Evolutionary conservation across 2,888 invertebrate genomes (phyloP).

Genomic region (Lithosia quadra): DNA sequence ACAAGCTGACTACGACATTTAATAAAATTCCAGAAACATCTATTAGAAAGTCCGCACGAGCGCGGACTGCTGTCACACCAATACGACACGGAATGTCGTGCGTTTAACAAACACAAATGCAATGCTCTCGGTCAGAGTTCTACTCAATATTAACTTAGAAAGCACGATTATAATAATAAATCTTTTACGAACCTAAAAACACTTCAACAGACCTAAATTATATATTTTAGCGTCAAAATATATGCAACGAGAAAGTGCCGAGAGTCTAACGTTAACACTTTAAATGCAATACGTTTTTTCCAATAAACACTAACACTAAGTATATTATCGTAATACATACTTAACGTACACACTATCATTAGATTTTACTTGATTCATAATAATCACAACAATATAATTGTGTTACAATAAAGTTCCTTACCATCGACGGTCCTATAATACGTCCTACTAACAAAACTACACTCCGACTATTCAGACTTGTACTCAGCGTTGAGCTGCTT

Average conservation of each 20-base stretch:
- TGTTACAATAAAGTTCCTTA: slow-evolving; percentile 39
- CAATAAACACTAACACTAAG: slow-evolving; percentile 68
- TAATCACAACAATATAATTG: slow-evolving; percentile 72
- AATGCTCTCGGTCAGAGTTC: slow-evolving; percentile 20
- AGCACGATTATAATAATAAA: slow-evolving; percentile 15
- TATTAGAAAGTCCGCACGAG: neutral
- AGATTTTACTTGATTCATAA: slow-evolving; percentile 69
- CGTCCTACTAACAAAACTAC: slow-evolving; percentile 39
- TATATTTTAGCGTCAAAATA: slow-evolving; percentile 50
- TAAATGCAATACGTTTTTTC: slow-evolving; percentile 77
- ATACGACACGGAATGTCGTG: neutral
- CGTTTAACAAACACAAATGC: slow-evolving; percentile 7
- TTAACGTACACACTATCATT: slow-evolving; percentile 71
- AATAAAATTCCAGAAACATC: neutral
- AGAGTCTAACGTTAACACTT: slow-evolving; percentile 70
- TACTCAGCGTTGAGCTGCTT: slow-evolving; percentile 32
- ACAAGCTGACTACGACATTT: slow-evolving; percentile 46
- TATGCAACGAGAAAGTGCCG: slow-evolving; percentile 50
- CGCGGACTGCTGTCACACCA: slow-evolving; percentile 8
- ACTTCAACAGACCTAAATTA: slow-evolving; percentile 51
- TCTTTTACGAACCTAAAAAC: slow-evolving; percentile 31
- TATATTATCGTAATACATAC: slow-evolving; percentile 72
- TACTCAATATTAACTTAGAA: slow-evolving; percentile 14
- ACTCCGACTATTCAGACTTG: slow-evolving; percentile 25
- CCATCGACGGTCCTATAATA: slow-evolving; percentile 32